Percentiles rank a stretch among this genome's conserved stretches.
Conservation (phyloP, 2,113 vertebrate genomes). For the Semicossyphus pulcher region DNA sequence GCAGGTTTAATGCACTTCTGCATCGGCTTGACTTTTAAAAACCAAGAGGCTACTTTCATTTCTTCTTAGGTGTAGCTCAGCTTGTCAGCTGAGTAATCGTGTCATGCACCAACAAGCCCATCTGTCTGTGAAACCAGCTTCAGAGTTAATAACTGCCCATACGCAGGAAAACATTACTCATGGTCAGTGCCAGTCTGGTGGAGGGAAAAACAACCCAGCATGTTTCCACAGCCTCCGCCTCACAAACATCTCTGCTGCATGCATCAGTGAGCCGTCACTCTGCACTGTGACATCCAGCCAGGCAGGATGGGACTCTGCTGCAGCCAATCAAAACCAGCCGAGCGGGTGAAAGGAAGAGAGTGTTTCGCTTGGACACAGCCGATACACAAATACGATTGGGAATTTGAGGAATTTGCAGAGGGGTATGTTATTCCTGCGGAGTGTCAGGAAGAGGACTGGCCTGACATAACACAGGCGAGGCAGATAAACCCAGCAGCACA, state of each 20-base stretch:
- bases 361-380: constrained; percentile 63
- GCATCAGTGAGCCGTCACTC: constrained; percentile 7
- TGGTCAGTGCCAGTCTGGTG: constrained; percentile 11
- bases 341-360: constrained; percentile 55
- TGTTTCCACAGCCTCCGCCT: constrained; percentile 46
- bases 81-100: not conserved
- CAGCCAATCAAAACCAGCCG: constrained; percentile 4
- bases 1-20: not conserved
- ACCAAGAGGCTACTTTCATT: not conserved
- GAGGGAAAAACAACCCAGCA: constrained; percentile 46
- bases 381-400: constrained; percentile 29
- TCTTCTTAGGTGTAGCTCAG: not conserved
- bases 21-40: not conserved
- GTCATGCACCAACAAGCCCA: constrained; percentile 8
- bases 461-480: constrained; percentile 61
- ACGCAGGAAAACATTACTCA: constrained; percentile 62
- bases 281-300: not conserved
- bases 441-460: constrained; percentile 70
- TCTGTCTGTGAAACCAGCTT: constrained; percentile 26
- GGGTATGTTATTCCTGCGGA: constrained; percentile 60
- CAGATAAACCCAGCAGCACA: constrained; percentile 24
- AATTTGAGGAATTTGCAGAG: constrained; percentile 70
- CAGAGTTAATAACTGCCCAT: constrained; percentile 31
- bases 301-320: constrained; percentile 5
- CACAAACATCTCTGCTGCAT: constrained; percentile 37